Evolutionary conservation across 2,888 invertebrate species (phyloP).

Genomic region (Tipula helvola): DNA sequence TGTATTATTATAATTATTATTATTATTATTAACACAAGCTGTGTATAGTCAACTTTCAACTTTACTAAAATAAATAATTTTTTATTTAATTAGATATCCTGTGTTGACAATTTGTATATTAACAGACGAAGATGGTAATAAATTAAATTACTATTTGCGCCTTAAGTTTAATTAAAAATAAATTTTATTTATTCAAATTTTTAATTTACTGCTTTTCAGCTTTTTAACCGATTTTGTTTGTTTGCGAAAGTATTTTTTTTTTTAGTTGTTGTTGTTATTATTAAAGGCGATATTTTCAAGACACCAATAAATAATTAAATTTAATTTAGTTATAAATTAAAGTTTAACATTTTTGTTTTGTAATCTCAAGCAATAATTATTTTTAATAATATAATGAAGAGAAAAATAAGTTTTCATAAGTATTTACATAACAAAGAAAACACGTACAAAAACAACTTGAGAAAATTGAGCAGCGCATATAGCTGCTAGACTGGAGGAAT

Average conservation of each 20-base stretch:
- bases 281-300: neutral
- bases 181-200: neutral
- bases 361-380: neutral
- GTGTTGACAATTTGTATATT: neutral
- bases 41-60: neutral
- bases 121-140: neutral
- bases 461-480: neutral
- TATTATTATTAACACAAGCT: neutral
- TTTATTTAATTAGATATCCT: neutral
- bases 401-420: neutral
- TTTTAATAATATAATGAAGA: neutral
- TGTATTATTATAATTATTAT: too few relatives aligned
- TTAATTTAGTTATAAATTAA: neutral
- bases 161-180: neutral
- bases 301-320: neutral
- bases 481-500: neutral
- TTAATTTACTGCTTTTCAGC: neutral
- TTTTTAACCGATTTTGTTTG: neutral
- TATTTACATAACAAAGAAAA: too few relatives aligned
- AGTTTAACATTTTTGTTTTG: neutral
- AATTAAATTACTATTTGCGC: neutral
- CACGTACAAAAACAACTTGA: neutral
- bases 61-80: neutral
- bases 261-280: neutral
- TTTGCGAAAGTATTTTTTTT: neutral